Evolutionary conservation across 2,113 vertebrate genomes (phyloP).

Genomic region (Eonycteris spelaea): DNA sequence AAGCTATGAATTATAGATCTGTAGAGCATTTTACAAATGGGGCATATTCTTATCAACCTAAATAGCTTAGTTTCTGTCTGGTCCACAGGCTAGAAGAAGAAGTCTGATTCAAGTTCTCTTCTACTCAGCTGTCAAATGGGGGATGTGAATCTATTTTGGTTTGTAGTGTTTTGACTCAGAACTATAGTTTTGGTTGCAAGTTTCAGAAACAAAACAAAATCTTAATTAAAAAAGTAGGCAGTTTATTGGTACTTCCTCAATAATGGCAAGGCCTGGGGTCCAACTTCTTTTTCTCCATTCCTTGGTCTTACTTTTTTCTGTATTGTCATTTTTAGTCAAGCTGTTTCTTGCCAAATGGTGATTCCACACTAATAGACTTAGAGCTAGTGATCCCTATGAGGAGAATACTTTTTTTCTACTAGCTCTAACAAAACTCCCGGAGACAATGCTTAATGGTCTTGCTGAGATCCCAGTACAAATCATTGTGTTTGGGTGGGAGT

Average conservation of each 20-base stretch:
- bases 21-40: not conserved
- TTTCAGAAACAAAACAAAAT: constrained; percentile 8
- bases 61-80: not conserved
- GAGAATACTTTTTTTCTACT: not conserved
- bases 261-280: not conserved
- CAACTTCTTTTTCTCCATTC: not conserved
- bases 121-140: not conserved
- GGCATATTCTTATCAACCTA: not conserved
- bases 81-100: not conserved
- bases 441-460: not conserved
- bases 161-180: not conserved
- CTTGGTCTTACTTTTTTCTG: not conserved
- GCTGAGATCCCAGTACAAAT: not conserved
- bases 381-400: not conserved
- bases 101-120: not conserved
- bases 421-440: not conserved
- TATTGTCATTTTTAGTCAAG: not conserved
- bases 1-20: not conserved
- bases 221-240: not conserved
- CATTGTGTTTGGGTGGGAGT: too few relatives aligned
- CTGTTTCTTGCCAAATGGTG: not conserved
- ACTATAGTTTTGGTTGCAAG: not conserved
- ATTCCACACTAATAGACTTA: not conserved
- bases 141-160: not conserved
- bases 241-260: not conserved